Percentiles rank a stretch among this genome's conserved stretches.
These are phyloP conservation scores for Polylopha cassiicola DNA, from an alignment of 2,888 invertebrate genomes.

Conservation along the genomic window DNA sequence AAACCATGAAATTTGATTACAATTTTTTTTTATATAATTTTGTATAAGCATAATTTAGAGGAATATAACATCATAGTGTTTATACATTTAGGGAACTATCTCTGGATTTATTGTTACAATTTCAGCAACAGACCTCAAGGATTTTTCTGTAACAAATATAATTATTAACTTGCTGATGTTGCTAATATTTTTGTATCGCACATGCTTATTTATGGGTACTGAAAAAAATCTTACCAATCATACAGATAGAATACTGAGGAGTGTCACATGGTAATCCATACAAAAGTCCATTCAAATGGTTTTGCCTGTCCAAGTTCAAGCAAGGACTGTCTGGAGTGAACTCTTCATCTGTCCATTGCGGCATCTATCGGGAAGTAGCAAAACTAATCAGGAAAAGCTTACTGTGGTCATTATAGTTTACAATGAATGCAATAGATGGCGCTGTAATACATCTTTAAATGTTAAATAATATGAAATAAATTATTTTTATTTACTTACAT, in stretches of 20 bases:
- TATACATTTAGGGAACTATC: too few species aligned
- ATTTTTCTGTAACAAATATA: too few species aligned
- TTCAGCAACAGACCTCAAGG: too few species aligned
- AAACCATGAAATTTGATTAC: too few species aligned
- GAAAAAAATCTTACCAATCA: slow-evolving; percentile 47
- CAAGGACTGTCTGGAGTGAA: slow-evolving; percentile 61
- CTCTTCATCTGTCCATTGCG: slow-evolving; percentile 71
- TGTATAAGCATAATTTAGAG: too few species aligned
- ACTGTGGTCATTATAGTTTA: background rate
- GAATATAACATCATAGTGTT: too few species aligned
- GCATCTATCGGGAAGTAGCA: slow-evolving; percentile 40
- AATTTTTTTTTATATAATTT: too few species aligned
- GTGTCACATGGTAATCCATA: slow-evolving; percentile 73
- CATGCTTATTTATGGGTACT: slow-evolving; percentile 5
- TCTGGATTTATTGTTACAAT: too few species aligned
- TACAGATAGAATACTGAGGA: slow-evolving; percentile 69
- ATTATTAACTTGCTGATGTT: background rate
- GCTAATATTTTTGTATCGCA: background rate
- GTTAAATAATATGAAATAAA: background rate
- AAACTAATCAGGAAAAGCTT: background rate
- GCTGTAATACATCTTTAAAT: background rate
- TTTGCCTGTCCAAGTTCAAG: slow-evolving; percentile 69
- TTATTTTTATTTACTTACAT: slow-evolving; percentile 26
- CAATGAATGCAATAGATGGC: background rate
- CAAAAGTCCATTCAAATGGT: slow-evolving; percentile 63